A percentile compares a stretch with the other conserved stretches of the same genome.
Evolutionary conservation across 2,888 invertebrate species (phyloP).

Genomic region (Epirrita christyi): DNA sequence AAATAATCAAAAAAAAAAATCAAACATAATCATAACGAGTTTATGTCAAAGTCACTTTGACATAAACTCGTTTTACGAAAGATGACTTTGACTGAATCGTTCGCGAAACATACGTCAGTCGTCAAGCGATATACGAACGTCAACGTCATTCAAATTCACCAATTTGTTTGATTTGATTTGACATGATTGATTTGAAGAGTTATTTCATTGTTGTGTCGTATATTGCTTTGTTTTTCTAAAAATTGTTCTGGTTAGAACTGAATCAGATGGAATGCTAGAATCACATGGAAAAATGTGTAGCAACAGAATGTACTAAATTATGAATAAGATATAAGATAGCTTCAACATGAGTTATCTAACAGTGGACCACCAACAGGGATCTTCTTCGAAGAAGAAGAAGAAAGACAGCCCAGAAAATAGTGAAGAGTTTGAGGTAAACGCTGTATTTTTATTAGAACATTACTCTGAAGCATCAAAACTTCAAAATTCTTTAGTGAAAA

Average conservation of each 20-base stretch:
- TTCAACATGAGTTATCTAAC: constrained; percentile 64
- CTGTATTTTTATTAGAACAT: background rate
- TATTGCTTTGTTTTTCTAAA: background rate
- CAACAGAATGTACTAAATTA: background rate
- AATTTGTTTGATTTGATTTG: too few species aligned
- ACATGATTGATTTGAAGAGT: background rate
- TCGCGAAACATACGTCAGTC: too few species aligned
- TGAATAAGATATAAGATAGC: background rate
- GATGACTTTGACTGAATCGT: too few species aligned
- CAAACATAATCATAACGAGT: too few species aligned
- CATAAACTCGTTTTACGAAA: too few species aligned
- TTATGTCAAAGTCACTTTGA: too few species aligned
- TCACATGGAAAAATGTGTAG: background rate
- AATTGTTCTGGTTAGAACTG: background rate
- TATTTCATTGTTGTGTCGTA: background rate
- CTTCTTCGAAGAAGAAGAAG: constrained; percentile 54
- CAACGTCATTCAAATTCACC: too few species aligned
- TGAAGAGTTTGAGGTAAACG: constrained; percentile 71
- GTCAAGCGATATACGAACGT: too few species aligned
- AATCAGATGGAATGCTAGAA: too few species aligned
- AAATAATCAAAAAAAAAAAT: too few species aligned
- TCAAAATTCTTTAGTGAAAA: background rate
- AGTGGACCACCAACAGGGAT: constrained; percentile 57
- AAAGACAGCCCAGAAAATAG: constrained; percentile 49
- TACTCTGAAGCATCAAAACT: background rate